Evolutionary conservation across 2,888 invertebrate species (phyloP).

Genomic region (Drymonia ruficornis): DNA sequence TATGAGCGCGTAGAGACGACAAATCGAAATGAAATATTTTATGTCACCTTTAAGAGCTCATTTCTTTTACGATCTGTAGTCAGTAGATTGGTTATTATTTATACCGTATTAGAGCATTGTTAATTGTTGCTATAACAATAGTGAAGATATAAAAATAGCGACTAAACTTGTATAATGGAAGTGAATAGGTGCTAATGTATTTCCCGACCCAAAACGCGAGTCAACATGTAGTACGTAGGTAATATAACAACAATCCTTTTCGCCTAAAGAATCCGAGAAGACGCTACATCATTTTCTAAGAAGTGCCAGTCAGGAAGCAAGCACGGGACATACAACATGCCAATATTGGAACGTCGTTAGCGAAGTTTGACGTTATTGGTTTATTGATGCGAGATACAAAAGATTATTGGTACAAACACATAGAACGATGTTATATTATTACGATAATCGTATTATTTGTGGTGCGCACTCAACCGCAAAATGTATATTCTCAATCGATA

Average conservation of each 20-base stretch:
- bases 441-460: conserved; percentile 9
- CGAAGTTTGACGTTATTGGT: neutral
- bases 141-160: too few species aligned
- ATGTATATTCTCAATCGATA: conserved; percentile 15
- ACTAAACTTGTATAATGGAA: too few species aligned
- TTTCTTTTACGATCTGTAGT: neutral
- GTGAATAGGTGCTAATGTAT: neutral
- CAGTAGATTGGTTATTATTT: too few species aligned
- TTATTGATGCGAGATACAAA: conserved; percentile 1
- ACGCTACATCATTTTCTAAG: neutral
- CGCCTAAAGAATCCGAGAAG: neutral
- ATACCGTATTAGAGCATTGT: too few species aligned
- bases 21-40: neutral
- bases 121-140: too few species aligned
- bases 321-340: neutral
- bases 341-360: conserved; percentile 3
- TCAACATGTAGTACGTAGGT: neutral
- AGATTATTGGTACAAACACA: conserved; percentile 1
- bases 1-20: neutral
- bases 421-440: conserved; percentile 4
- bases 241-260: neutral
- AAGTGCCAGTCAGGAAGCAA: conserved; percentile 3
- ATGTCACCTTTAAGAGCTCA: neutral
- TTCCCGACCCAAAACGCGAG: neutral
- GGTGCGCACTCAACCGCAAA: neutral